Base-by-base conservation (phyloP, 2,888 invertebrate species). In the Mythimna vitellina region DNA sequence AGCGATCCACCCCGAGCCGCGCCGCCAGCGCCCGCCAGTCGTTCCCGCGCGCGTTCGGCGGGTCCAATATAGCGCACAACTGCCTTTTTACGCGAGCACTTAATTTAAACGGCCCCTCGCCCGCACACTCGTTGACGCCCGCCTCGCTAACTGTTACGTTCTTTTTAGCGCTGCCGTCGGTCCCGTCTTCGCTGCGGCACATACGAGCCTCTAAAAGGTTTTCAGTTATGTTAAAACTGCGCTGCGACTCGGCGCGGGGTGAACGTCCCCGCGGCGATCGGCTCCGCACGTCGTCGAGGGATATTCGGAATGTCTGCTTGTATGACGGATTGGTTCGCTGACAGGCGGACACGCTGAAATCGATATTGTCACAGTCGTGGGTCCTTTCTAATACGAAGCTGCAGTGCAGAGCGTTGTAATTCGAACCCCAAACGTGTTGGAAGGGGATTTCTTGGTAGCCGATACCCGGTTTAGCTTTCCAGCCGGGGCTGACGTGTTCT, bases 21-120 rank as follows among this genome's bases (percentile, higher is more conserved):
- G 98, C 97, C n/a, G 99, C 99, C 84, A 99, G 96, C 96, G 99
- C 98, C 84, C 99, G 97, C 99, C 99, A 99, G 93, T 99, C 99
- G 92, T 99, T 99, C 63, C 99, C 99, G 86, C 98, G 97, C 20
- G 98, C 97, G 88, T 98, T 98, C 4, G 99, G 99, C 42, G 99
- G 98, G 94, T 99, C 99, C 87, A 99, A 96, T 90, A 98, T 97
- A 88, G 92, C 90, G 87, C 96, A 96, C 70, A 96, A 93, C 87
- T 97, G 94, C 76, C 96, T 94, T 86, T 97, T 97, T 51, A 97
- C 91, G 78, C 96, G 94, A 76, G 96, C 95, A 74, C 96, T 96
- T 85, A 97, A 91, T 90, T 97, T 97, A 88, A 97, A 97, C 70
- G 96, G 97, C 81, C 97, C 95, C 87, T 97, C 97, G 76, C 96